Evolutionary conservation across 2,888 invertebrate genomes (phyloP).

Genomic region (Amaurobius ferox): DNA sequence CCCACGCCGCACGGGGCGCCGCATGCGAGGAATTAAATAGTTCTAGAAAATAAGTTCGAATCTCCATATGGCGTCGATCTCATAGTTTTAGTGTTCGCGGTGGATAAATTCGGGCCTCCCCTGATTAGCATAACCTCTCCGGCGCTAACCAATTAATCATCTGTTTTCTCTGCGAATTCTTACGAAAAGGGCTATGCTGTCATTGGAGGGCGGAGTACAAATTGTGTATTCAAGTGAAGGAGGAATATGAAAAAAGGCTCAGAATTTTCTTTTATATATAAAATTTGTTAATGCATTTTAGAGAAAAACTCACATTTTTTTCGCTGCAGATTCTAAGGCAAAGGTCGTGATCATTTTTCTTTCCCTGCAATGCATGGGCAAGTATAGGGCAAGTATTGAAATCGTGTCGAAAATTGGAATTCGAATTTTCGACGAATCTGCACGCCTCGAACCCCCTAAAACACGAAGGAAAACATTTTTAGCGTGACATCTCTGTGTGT

Average conservation of each 20-base stretch:
- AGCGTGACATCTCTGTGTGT: too few species aligned
- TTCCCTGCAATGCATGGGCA: too few species aligned
- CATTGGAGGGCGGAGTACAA: slow-evolving; percentile 50
- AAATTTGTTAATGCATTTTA: too few species aligned
- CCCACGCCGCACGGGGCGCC: slow-evolving; percentile 32
- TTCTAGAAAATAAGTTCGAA: slow-evolving; percentile 57
- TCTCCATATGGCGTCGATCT: slow-evolving; percentile 57
- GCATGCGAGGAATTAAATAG: slow-evolving; percentile 56
- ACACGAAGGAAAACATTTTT: too few species aligned
- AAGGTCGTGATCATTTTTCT: too few species aligned
- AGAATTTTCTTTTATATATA: too few species aligned
- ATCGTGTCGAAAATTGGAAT: too few species aligned
- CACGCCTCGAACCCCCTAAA: too few species aligned
- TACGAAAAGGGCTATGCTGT: slow-evolving; percentile 14
- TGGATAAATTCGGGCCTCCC: slow-evolving; percentile 23
- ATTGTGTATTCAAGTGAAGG: slow-evolving; percentile 31
- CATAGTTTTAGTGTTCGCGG: slow-evolving; percentile 54
- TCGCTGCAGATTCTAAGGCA: too few species aligned
- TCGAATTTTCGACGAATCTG: too few species aligned
- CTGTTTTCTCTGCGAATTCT: slow-evolving; percentile 36
- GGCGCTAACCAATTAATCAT: slow-evolving; percentile 65
- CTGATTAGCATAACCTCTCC: slow-evolving; percentile 65
- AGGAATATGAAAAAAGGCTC: background rate
- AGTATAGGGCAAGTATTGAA: too few species aligned
- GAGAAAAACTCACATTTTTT: too few species aligned